phyloP scores from a whole-genome alignment of 2,113 vertebrate genomes.

The Noturus placidus region DNA sequence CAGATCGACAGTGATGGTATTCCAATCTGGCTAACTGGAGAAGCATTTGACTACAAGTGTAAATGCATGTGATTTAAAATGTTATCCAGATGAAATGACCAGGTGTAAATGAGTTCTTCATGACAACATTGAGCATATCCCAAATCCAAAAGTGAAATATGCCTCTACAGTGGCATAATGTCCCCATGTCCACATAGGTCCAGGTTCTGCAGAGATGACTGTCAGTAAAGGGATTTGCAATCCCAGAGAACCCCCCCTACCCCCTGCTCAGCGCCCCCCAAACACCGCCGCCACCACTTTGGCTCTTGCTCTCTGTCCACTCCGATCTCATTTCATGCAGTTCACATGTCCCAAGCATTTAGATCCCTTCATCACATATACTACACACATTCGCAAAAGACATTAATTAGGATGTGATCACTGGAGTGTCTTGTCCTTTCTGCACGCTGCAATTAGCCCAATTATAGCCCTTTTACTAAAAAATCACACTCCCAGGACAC shows the following conservation, averaged over 20 bases:
- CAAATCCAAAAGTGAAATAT: neutral
- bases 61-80: neutral
- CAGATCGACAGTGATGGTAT: neutral
- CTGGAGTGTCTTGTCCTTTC: slow-evolving; percentile 62
- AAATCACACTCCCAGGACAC: slow-evolving; percentile 55
- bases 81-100: neutral
- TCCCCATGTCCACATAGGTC: neutral
- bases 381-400: slow-evolving; percentile 24
- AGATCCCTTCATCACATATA: neutral
- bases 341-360: slow-evolving; percentile 30
- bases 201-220: slow-evolving; percentile 8
- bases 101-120: neutral
- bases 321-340: slow-evolving; percentile 21
- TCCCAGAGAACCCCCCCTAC: neutral
- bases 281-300: too few species aligned
- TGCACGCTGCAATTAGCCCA: slow-evolving; percentile 68
- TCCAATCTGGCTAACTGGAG: neutral
- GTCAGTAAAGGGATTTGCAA: slow-evolving; percentile 5
- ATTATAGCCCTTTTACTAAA: slow-evolving; percentile 65
- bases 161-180: neutral
- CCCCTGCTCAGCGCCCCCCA: too few species aligned
- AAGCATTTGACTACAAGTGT: neutral
- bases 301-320: slow-evolving; percentile 40
- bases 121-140: neutral
- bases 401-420: slow-evolving; percentile 65